Evolutionary conservation across 1,140 invertebrate species (phyloP).

Genomic region (Lepidurus apus): DNA sequence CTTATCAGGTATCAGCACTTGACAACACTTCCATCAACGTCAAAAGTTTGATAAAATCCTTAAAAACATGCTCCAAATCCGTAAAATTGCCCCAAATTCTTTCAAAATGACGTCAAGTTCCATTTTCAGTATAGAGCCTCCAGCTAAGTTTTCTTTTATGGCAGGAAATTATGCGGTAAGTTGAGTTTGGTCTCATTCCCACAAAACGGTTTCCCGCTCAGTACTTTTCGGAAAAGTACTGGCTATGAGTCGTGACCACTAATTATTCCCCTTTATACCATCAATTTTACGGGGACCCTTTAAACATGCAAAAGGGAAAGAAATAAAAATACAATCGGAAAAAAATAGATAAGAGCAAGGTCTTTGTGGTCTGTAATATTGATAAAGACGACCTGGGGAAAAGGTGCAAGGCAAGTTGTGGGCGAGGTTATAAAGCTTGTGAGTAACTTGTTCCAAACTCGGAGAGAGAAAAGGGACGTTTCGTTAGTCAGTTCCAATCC

Average conservation of each 20-base stretch:
- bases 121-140: not conserved
- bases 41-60: not conserved
- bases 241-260: conserved; percentile 6
- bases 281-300: not conserved
- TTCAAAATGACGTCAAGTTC: not conserved
- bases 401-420: no score
- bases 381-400: no score
- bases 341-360: no score
- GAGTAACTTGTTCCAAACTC: not conserved
- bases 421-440: not conserved
- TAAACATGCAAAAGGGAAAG: not conserved
- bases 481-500: conserved; percentile 2
- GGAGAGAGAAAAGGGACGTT: not conserved
- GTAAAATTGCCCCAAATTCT: conserved; percentile 3
- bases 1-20: not conserved
- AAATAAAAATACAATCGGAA: not conserved
- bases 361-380: no score
- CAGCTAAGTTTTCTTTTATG: not conserved
- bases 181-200: not conserved
- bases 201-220: not conserved
- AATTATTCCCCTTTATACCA: not conserved
- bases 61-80: not conserved
- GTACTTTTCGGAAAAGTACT: conserved; percentile 22
- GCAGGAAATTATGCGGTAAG: not conserved
- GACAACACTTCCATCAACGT: conserved; percentile 6